Base-by-base conservation (phyloP, 2,888 invertebrate genomes). In the Capitulum mitella region DNA sequence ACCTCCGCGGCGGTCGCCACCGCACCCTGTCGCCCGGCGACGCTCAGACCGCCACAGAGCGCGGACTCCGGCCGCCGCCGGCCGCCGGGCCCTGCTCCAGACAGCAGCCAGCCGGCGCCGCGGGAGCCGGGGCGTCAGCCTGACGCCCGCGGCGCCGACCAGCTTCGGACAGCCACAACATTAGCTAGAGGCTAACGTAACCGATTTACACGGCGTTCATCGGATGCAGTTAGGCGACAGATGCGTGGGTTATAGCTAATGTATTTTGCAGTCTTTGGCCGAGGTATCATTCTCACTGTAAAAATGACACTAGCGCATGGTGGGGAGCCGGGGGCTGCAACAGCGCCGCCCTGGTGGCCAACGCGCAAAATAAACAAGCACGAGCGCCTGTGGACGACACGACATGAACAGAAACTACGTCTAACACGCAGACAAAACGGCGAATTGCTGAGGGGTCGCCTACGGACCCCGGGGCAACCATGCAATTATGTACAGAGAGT, bases 301-400 rank as follows among this genome's bases (percentile, higher is more conserved):
- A 29, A 34, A 64, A 64, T 64, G 64, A 64, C 64, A 64, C 64
- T 32, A 64, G 29, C 64, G 34, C 19, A 22, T 32, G 32, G 64
- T 19, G 64, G 51, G 34, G 64, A 64, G 34, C 14, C 34, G 10
- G 1, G n/a, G 64, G 32, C 19, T 16, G 32, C 19, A 19, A 19
- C 32, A 34, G 34, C 64, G 32, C 64, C 64, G 64, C 64, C 14
- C 34, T 51, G 34, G 16, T 37, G 70, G 70, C 70, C 19, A 26
- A 26, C 37, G 70, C 70, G 26, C 37, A 5, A 29, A 70, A 70
- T 40, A 70, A 37, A 70, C 37, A 70, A 40, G 70, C 70, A 70
- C 40, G 70, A 70, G 70, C 70, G 70, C 70, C 29, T 40, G 26
- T 70, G 26, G 70, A 70, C 70, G 70, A 70, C 70, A 70, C 70